phyloP scores from a whole-genome alignment of 2,888 invertebrate species.

The Galerucella calmariensis region DNA sequence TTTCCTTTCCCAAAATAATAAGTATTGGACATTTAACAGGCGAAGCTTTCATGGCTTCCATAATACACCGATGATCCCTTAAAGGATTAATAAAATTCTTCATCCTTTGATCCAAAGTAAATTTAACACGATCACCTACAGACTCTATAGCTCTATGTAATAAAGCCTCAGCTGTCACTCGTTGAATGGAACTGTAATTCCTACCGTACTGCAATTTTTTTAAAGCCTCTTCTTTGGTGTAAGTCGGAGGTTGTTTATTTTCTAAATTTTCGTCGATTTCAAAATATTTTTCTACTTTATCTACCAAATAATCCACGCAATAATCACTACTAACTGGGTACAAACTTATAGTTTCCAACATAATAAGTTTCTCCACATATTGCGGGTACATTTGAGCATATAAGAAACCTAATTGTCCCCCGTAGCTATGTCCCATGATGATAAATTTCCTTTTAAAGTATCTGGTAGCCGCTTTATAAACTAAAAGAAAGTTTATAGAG shows the following conservation, averaged over 20 bases:
- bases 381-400: slow-evolving; percentile 63
- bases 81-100: slow-evolving; percentile 63
- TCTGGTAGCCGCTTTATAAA: slow-evolving; percentile 52
- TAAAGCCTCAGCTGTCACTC: slow-evolving; percentile 66
- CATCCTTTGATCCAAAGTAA: slow-evolving; percentile 69
- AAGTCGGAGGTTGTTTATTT: slow-evolving; percentile 54
- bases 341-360: slow-evolving; percentile 63
- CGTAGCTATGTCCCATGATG: slow-evolving; percentile 64
- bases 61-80: slow-evolving; percentile 51
- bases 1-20: slow-evolving; percentile 55
- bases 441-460: slow-evolving; percentile 56
- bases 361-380: slow-evolving; percentile 63
- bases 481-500: slow-evolving; percentile 63
- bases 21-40: slow-evolving; percentile 62
- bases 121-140: slow-evolving; percentile 64
- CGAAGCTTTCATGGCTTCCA: slow-evolving; percentile 57
- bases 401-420: slow-evolving; percentile 64
- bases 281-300: slow-evolving; percentile 61
- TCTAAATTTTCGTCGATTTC: slow-evolving; percentile 54
- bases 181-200: slow-evolving; percentile 57
- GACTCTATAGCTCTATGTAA: slow-evolving; percentile 65
- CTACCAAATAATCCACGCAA: slow-evolving; percentile 55
- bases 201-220: slow-evolving; percentile 65
- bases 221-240: slow-evolving; percentile 66
- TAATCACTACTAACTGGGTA: slow-evolving; percentile 48